These are phyloP conservation scores for Chionoecetes opilio DNA, from an alignment of 1,140 invertebrate genomes.

Conservation along the genomic window DNA sequence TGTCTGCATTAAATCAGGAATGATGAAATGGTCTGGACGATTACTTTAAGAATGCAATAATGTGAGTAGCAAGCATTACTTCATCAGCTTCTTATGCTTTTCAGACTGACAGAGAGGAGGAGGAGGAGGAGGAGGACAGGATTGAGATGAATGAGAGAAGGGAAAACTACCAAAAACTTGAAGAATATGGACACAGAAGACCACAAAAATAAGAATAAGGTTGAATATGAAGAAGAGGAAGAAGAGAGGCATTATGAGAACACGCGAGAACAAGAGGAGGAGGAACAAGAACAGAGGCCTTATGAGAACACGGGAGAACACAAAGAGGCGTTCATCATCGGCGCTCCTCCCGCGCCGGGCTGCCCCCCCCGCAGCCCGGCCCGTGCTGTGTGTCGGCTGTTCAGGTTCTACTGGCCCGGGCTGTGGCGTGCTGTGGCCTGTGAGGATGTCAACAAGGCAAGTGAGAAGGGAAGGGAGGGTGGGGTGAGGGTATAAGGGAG, in stretches of 20 bases:
- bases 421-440: conserved; percentile 62
- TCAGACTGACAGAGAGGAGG: background rate
- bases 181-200: no score
- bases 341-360: background rate
- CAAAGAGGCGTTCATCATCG: background rate
- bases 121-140: background rate
- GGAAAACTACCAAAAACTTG: background rate
- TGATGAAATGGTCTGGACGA: no score
- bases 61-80: no score
- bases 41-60: no score
- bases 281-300: background rate
- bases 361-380: conserved; percentile 32
- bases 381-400: conserved; percentile 49
- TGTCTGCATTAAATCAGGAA: no score
- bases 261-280: background rate
- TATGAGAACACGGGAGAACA: background rate
- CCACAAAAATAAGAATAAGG: background rate
- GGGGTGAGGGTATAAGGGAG: no score
- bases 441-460: conserved; percentile 61
- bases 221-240: background rate
- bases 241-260: background rate
- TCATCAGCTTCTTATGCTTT: no score
- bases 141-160: background rate
- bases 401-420: conserved; percentile 73
- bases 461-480: background rate